Percentiles rank a stretch among this genome's conserved stretches.
These are phyloP conservation scores for Umimayanthus chanpuru DNA, from an alignment of 92 coral and sea anemone genomes.

Conservation along the genomic window DNA sequence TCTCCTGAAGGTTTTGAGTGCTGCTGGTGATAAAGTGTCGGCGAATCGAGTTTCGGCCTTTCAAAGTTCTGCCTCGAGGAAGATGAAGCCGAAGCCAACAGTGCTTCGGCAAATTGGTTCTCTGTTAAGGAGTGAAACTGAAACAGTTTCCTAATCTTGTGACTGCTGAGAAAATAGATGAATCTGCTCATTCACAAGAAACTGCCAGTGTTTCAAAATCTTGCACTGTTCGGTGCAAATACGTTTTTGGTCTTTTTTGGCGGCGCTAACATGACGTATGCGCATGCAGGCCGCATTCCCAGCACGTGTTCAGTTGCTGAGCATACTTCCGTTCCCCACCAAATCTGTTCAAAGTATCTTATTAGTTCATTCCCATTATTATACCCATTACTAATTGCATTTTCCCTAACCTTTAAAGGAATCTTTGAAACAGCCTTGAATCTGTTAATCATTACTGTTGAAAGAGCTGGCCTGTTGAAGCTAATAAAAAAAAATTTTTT, in stretches of 20 bases:
- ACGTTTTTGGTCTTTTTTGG: not conserved
- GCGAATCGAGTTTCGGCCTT: not conserved
- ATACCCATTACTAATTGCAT: not conserved
- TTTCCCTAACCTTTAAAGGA: not conserved
- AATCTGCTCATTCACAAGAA: not conserved
- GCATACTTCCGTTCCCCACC: not conserved
- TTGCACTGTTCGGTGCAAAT: not conserved
- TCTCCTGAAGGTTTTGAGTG: not conserved
- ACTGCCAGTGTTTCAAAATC: not conserved
- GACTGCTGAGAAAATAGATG: not conserved
- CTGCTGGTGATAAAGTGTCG: not conserved
- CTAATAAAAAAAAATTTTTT: too few relatives aligned
- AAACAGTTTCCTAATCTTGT: not conserved
- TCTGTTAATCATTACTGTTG: not conserved
- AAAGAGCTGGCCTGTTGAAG: not conserved
- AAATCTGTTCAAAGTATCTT: not conserved
- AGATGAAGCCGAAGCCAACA: not conserved
- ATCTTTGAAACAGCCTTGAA: not conserved
- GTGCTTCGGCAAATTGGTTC: not conserved
- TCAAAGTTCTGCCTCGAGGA: not conserved
- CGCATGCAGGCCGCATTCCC: too few relatives aligned
- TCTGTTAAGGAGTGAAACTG: not conserved
- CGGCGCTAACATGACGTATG: not conserved
- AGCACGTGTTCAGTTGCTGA: constrained; percentile 3
- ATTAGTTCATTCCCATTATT: not conserved